Percentiles rank a stretch among this genome's conserved stretches.
These are phyloP conservation scores for Dynastes tityus DNA, from an alignment of 2,888 invertebrate species.

Conservation along the genomic window DNA sequence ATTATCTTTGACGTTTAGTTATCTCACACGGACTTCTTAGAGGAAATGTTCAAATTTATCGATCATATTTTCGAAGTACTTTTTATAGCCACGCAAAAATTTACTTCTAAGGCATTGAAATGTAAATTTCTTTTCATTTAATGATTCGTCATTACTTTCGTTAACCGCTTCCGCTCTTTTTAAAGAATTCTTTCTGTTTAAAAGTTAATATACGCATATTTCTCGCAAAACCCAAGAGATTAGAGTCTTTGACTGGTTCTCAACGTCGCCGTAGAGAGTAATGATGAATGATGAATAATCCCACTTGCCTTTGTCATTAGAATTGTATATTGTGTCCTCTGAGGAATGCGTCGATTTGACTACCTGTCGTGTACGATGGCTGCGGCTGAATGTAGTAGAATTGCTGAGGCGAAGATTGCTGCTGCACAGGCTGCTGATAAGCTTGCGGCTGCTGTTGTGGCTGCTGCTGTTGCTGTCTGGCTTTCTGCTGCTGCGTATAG, in stretches of 20 bases:
- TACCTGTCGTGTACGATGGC: constrained; percentile 74
- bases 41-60: no score
- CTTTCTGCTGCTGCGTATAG: constrained; percentile 70
- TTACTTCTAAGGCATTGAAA: not conserved
- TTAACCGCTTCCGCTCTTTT: not conserved
- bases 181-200: not conserved
- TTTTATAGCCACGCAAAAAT: not conserved
- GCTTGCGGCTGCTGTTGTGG: constrained; percentile 66
- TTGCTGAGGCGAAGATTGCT: constrained; percentile 67
- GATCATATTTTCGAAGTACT: no score
- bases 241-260: not conserved
- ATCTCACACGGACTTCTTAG: no score
- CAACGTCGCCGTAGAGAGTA: not conserved
- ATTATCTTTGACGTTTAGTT: no score
- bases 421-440: constrained; percentile 56
- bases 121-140: no score
- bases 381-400: constrained; percentile 77
- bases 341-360: constrained; percentile 87
- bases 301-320: constrained; percentile 64
- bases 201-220: not conserved
- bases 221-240: not conserved
- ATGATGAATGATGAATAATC: not conserved
- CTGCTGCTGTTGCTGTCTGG: constrained; percentile 68
- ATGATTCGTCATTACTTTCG: no score
- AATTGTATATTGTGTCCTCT: constrained; percentile 81